Evolutionary conservation across 2,888 invertebrate species (phyloP), one percentile per base, ranked within the genome.

Genomic region (Eudasyphora cyanicolor): DNA sequence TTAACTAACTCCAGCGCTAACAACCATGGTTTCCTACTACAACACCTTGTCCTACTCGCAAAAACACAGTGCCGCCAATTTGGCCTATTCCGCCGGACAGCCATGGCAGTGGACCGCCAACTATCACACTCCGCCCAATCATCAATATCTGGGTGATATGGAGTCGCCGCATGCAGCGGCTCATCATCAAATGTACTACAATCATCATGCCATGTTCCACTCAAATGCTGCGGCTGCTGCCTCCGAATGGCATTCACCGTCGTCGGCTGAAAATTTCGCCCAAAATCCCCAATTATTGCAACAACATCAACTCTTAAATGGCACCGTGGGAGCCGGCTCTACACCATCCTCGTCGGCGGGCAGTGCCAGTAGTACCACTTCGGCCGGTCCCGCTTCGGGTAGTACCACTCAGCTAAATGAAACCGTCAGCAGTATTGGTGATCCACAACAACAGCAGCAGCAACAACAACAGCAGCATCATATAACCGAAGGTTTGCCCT

Each of bases 21-120:
- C 49, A 64, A n/a, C 7, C 19, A 96, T 96, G 96, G 95, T 96
- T 93, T 95, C 95, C 87, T 96, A 96, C 92, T 96, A 92, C 93
- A 95, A 91, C 92, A 86, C 95, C 89, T 93, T 94, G 91, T 94
- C 95, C 93, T 95, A 95, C 92, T 93, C 94, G 90, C 92, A 91
- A 86, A 95, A 95, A 91, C 95, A 95, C 86, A 94, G 93, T 92
- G 90, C 92, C 69, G 90, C 92, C 73, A 94, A 94, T 91, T 93
- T 94, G 89, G 93, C 94, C 83, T 93, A 94, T 89, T 86, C 91
- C 62, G 87, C 88, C 19, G 86, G 88, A 19, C 91, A 91, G 51
- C 88, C 92, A n/a, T 93, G 93, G 93, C 90, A 91, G 80, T 94
- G 92, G 90, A 91, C 91, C 12, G 89, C 88, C 86, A 93, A 93